A percentile compares a stretch with the other conserved stretches of the same genome.
Evolutionary conservation across 1,140 invertebrate species (phyloP).

Genomic region (Zaprionus gabonicus): DNA sequence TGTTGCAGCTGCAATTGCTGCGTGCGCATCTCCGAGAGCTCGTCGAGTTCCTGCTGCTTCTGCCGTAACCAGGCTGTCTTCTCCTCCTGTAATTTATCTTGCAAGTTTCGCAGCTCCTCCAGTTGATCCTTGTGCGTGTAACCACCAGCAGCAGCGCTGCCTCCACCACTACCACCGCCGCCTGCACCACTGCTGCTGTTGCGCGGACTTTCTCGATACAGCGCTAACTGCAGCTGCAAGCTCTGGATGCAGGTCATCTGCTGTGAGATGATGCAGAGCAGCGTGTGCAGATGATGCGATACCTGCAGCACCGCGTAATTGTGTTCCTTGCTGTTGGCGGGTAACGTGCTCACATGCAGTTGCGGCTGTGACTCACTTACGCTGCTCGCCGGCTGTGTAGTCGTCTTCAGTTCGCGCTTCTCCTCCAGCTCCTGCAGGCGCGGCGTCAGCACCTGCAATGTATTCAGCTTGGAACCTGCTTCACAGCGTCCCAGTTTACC

Average conservation of each 20-base stretch:
- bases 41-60: constrained; percentile 87
- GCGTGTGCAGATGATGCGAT: constrained; percentile 92
- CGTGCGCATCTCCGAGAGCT: constrained; percentile 88
- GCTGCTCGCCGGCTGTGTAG: constrained; percentile 3
- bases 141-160: constrained; percentile 45
- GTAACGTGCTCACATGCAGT: constrained; percentile 76
- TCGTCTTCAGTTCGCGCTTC: constrained; percentile 67
- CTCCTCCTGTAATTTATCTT: constrained; percentile 91
- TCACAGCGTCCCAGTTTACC: constrained; percentile 58
- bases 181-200: constrained; percentile 72
- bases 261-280: constrained; percentile 93
- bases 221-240: constrained; percentile 88
- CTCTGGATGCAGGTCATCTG: constrained; percentile 93
- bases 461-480: constrained; percentile 57
- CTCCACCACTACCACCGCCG: constrained; percentile 9
- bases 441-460: constrained; percentile 63
- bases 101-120: constrained; percentile 90
- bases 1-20: constrained; percentile 86
- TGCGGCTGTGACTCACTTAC: constrained; percentile 58
- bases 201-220: constrained; percentile 85
- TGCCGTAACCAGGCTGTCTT: constrained; percentile 90
- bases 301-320: constrained; percentile 90
- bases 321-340: constrained; percentile 86
- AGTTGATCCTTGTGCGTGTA: constrained; percentile 90
- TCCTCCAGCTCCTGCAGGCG: constrained; percentile 78